A percentile compares a stretch with the other conserved stretches of the same genome.
Evolutionary conservation across 2,888 invertebrate genomes (phyloP).

Genomic region (Stenoptilia bipunctidactyla): DNA sequence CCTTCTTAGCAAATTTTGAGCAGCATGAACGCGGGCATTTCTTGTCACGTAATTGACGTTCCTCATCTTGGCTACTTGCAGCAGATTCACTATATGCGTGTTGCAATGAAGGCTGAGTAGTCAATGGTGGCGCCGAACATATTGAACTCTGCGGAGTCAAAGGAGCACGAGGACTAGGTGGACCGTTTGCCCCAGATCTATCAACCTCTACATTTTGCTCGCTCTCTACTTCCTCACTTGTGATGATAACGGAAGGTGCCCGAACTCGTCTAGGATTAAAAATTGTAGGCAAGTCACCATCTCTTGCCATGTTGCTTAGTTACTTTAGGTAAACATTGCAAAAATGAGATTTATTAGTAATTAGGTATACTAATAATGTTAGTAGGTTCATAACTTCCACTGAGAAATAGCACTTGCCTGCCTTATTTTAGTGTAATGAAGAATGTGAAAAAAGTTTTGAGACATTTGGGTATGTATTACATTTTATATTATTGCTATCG

Average conservation of each 20-base stretch:
- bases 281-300: slow-evolving; percentile 84
- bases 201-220: slow-evolving; percentile 43
- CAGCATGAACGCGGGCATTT: slow-evolving; percentile 82
- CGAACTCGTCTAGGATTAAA: slow-evolving; percentile 82
- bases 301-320: slow-evolving; percentile 70
- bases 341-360: slow-evolving; percentile 14
- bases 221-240: slow-evolving; percentile 69
- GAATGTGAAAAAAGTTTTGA: too few species aligned
- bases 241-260: slow-evolving; percentile 78
- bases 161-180: slow-evolving; percentile 55
- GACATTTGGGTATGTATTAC: too few species aligned
- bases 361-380: slow-evolving; percentile 5
- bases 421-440: too few species aligned
- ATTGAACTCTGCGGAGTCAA: slow-evolving; percentile 58
- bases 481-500: too few species aligned
- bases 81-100: slow-evolving; percentile 65
- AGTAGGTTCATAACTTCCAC: too few species aligned
- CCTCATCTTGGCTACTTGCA: slow-evolving; percentile 75
- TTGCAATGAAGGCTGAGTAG: slow-evolving; percentile 59
- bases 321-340: slow-evolving; percentile 20
- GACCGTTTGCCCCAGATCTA: slow-evolving; percentile 57
- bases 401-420: too few species aligned
- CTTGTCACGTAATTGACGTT: slow-evolving; percentile 57
- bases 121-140: slow-evolving; percentile 59
- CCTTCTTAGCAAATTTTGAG: slow-evolving; percentile 87